Conservation (phyloP, 2,888 invertebrate genomes). For the Oxyteleia sp. region DNA sequence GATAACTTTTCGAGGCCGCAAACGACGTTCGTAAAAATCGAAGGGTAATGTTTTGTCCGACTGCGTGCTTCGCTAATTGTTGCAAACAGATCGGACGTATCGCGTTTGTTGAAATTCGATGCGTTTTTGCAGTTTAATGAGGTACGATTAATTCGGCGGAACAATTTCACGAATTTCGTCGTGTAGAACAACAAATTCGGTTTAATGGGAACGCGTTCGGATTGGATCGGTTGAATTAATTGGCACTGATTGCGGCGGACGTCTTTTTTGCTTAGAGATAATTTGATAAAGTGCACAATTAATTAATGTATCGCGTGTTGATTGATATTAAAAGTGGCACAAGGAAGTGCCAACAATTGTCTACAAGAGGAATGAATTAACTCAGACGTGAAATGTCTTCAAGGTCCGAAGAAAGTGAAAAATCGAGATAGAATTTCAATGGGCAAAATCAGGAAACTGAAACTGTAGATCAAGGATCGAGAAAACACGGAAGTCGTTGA, state of each 20-base stretch:
- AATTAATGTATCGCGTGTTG: constrained; percentile 27
- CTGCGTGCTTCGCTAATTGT: constrained; percentile 49
- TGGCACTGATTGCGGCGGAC: constrained; percentile 1
- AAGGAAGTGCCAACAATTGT: constrained; percentile 36
- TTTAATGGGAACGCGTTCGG: background rate
- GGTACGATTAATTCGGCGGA: constrained; percentile 6
- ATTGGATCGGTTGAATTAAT: constrained; percentile 10
- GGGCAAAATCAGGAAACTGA: constrained; percentile 31
- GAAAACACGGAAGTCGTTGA: constrained; percentile 54
- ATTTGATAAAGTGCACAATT: constrained; percentile 21
- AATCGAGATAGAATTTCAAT: constrained; percentile 48
- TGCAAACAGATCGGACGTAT: constrained; percentile 31
- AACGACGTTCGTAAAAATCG: constrained; percentile 55
- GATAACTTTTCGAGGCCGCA: constrained; percentile 71
- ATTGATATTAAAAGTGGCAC: constrained; percentile 41
- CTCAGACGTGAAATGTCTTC: constrained; percentile 44
- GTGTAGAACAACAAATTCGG: background rate
- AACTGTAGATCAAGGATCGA: constrained; percentile 57
- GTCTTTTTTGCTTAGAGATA: constrained; percentile 19
- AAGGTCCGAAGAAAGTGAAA: constrained; percentile 65
- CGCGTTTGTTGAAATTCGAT: constrained; percentile 25
- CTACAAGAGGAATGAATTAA: constrained; percentile 29
- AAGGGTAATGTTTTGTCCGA: constrained; percentile 54
- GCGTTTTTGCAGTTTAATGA: constrained; percentile 29
- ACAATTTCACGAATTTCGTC: background rate